A percentile compares a stretch with the other conserved stretches of the same genome.
Conservation (phyloP, 1,140 invertebrate species). For the Melitaea cinxia region DNA sequence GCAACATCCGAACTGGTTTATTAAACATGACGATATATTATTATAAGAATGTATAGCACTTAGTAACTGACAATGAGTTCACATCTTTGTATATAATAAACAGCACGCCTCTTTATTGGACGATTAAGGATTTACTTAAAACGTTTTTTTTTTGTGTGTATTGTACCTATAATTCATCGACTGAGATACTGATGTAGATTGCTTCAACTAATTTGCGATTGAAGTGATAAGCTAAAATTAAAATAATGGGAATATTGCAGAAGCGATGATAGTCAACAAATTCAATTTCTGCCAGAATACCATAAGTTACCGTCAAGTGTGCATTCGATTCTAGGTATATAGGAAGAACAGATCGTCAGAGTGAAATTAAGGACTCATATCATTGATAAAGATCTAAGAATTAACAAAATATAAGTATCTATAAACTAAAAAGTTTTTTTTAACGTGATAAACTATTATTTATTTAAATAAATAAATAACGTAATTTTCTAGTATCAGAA, state of each 20-base stretch:
- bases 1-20: constrained; percentile 37
- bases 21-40: constrained; percentile 16
- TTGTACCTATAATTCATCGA: neutral
- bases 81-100: constrained; percentile 1
- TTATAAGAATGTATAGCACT: neutral
- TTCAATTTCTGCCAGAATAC: neutral
- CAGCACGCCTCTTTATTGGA: neutral
- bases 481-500: too few relatives aligned
- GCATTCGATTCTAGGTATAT: neutral
- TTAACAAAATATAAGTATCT: too few relatives aligned
- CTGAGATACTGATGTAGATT: neutral
- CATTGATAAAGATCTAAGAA: too few relatives aligned
- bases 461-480: too few relatives aligned
- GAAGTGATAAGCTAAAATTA: neutral
- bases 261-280: neutral
- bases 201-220: neutral
- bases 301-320: neutral
- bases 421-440: too few relatives aligned
- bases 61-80: neutral
- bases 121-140: neutral
- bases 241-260: too few relatives aligned
- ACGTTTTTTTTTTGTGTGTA: neutral
- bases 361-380: too few relatives aligned
- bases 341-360: too few relatives aligned
- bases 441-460: too few relatives aligned